phyloP scores from a whole-genome alignment of 2,888 invertebrate species.

The Eumacrocentrus americanus region DNA sequence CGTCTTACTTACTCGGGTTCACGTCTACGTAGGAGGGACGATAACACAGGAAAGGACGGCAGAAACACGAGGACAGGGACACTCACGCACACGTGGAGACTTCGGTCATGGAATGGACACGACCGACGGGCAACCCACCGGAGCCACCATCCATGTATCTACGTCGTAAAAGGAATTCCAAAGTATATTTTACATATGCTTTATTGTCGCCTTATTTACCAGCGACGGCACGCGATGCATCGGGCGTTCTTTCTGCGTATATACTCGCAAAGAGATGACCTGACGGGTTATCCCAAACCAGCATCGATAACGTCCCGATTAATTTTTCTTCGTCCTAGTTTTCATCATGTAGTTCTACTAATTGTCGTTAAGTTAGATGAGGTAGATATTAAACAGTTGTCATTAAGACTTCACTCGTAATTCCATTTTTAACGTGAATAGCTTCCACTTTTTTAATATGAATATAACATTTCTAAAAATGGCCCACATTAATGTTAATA shows the following conservation, averaged over 20 bases:
- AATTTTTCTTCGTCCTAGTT: not conserved
- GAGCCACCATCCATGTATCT: slow-evolving; percentile 56
- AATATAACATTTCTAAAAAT: too few species aligned
- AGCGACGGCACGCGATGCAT: slow-evolving; percentile 47
- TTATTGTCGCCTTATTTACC: slow-evolving; percentile 61
- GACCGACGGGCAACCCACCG: slow-evolving; percentile 49
- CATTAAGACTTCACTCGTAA: too few species aligned
- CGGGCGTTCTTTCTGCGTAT: slow-evolving; percentile 28
- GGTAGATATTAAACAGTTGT: too few species aligned
- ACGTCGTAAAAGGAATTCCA: slow-evolving; percentile 62
- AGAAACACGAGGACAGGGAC: slow-evolving; percentile 23
- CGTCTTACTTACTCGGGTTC: slow-evolving; percentile 50
- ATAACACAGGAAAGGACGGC: slow-evolving; percentile 19
- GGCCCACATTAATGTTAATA: too few species aligned
- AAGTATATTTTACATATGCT: slow-evolving; percentile 63
- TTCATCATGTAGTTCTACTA: not conserved
- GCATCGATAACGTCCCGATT: not conserved
- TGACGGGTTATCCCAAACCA: not conserved
- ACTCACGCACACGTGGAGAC: slow-evolving; percentile 24
- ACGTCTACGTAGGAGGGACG: slow-evolving; percentile 11
- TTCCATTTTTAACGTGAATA: too few species aligned
- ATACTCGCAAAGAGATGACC: slow-evolving; percentile 20
- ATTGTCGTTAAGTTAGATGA: too few species aligned
- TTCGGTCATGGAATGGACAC: slow-evolving; percentile 41
- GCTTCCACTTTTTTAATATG: too few species aligned